Evolutionary conservation across 2,888 invertebrate genomes (phyloP), one percentile per base, ranked within the genome.

Genomic region (Lottia gigantea): DNA sequence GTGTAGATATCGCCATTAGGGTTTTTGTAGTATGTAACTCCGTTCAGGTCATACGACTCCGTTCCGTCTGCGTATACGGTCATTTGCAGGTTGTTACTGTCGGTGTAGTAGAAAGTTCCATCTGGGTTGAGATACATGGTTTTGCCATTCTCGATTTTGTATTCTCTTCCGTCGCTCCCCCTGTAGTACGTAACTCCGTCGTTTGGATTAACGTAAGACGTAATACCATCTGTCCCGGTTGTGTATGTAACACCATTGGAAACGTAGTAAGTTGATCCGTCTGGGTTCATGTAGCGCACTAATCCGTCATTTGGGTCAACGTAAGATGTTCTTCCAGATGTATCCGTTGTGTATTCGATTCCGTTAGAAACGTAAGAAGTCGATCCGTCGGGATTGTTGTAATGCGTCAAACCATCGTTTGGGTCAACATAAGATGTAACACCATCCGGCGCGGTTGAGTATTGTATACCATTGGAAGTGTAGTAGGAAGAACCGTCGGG

Each of bases 401-500:
- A 55, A 23, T 19, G 23, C 11, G 55, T 55, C 19, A 55, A 12
- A 12, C 55, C 55, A 23, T 55, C 55, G n/a, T 23, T 55, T 16
- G 55, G 55, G n/a, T 55, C 23, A n/a, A 55, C 55, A 19, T 16
- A 55, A 23, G n/a, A 55, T 11, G n/a, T n/a, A 23, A 23, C 23
- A 55, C 55, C 55, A 55, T 55, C 55, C 8, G 55, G 55, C 11
- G n/a, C 19, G 19, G 3, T n/a, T n/a, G n/a, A 55, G 3, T 55
- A 55, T 19, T n/a, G n/a, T 19, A 55, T 55, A n/a, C 55, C 55
- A 14, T 55, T 55, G 8, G n/a, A 19, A 6, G 16, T 15, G 23
- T 55, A 55, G 23, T 55, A 55, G n/a, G 19, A 19, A 11, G n/a
- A 55, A 55, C 55, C 55, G 23, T 55, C 55, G n/a, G 55, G 55